These are phyloP conservation scores for Macroramphosus scolopax DNA, from an alignment of 2,797 vertebrate species.

Conservation along the genomic window DNA sequence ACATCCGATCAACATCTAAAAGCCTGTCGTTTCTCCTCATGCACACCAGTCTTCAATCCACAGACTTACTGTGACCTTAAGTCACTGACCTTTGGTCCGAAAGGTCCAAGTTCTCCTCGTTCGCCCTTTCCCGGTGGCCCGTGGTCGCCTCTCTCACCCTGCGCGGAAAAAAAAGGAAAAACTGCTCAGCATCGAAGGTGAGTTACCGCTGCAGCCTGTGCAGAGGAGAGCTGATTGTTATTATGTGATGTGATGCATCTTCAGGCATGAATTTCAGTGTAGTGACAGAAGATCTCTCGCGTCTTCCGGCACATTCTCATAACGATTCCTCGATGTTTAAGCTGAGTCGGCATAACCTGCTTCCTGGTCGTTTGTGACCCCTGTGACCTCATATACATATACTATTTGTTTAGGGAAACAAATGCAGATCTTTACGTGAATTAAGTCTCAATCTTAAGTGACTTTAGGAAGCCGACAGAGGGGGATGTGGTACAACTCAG, in stretches of 20 bases:
- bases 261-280: too few species aligned
- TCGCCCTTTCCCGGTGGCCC: constrained; percentile 91
- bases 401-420: not conserved
- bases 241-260: too few species aligned
- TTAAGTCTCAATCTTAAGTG: constrained; percentile 16
- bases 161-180: too few species aligned
- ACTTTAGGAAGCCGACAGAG: constrained; percentile 41
- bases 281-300: not conserved
- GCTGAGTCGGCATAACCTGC: constrained; percentile 18
- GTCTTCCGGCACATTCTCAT: constrained; percentile 5
- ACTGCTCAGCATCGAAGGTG: too few species aligned
- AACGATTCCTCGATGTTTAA: not conserved
- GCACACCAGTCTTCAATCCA: too few species aligned
- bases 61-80: not conserved
- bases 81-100: constrained; percentile 88
- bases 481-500: constrained; percentile 45
- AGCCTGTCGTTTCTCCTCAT: too few species aligned
- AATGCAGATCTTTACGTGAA: not conserved
- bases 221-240: too few species aligned
- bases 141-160: constrained; percentile 92
- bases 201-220: too few species aligned
- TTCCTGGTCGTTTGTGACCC: not conserved
- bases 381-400: too few species aligned
- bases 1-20: too few species aligned
- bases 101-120: constrained; percentile 83